Conservation (phyloP, 2,888 invertebrate genomes). For the Augiades crinisus region DNA sequence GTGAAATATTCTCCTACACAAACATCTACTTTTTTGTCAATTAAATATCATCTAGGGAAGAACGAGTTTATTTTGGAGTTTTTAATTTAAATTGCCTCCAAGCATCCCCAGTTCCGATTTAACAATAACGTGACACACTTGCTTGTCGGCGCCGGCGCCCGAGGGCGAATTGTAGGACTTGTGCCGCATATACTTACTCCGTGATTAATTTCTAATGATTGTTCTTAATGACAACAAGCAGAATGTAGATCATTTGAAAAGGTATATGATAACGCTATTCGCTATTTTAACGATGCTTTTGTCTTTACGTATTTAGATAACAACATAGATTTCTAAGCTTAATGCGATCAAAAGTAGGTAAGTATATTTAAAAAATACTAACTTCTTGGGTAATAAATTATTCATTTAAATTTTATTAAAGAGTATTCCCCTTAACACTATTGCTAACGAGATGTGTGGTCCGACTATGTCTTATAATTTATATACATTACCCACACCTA, state of each 20-base stretch:
- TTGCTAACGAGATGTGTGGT: background rate
- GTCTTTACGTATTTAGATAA: too few relatives aligned
- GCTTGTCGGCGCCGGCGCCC: slow-evolving; percentile 25
- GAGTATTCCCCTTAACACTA: background rate
- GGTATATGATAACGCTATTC: background rate
- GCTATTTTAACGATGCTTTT: too few relatives aligned
- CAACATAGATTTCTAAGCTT: too few relatives aligned
- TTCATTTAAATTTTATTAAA: background rate
- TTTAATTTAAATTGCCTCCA: slow-evolving; percentile 8
- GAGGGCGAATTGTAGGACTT: slow-evolving; percentile 10
- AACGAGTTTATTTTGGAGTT: too few relatives aligned
- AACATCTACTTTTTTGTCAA: too few relatives aligned
- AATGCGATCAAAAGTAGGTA: background rate
- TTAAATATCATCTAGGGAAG: too few relatives aligned
- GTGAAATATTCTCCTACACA: too few relatives aligned
- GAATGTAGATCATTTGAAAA: too few relatives aligned
- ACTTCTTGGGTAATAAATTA: background rate
- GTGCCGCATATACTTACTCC: background rate
- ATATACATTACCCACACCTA: background rate
- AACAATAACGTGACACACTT: slow-evolving; percentile 30
- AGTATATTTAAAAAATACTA: background rate
- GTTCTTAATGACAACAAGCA: background rate
- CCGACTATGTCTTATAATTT: background rate
- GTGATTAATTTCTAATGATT: slow-evolving; percentile 4
- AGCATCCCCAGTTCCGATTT: slow-evolving; percentile 9